Base-by-base conservation (phyloP, 2,888 invertebrate species). In the Watsonalla cultraria region DNA sequence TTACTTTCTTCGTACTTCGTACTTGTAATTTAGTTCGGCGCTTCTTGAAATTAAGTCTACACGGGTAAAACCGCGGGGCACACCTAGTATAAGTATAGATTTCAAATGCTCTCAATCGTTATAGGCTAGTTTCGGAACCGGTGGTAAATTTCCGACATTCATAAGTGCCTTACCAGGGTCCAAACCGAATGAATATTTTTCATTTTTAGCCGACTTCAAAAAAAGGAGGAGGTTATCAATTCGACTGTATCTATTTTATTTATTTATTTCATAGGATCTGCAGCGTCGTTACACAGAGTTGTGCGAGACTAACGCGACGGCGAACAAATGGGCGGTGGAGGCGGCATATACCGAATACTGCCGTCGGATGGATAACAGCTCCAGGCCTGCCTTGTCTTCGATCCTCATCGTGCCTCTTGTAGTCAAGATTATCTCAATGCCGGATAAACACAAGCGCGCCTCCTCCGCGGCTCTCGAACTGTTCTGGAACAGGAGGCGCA, bases 271-370 rank as follows among this genome's bases (percentile, higher is more conserved):
- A n/a, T 53, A 66, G 66, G 48, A 15, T 5, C 47, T 66, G 5
- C 53, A 37, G 13, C 9, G 24, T 24, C 62, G 68, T 9, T 56
- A 52, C 33, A 0, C 0, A 0, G 57, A 60, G 9, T 46, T 64
- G n/a, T 0, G 50, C 24, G 11, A 14, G 7, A 37, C 51, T 9
- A 67, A 67, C 56, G 8, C 51, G 9, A 62, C 53, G 15, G 62
- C 64, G 35, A 67, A 67, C 50, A 46, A 58, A 6, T 57, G 57
- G 5, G 59, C 69, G 6, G 54, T 66, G 45, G 51, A 64, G 7
- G 57, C 53, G n/a, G 69, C 66, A 0, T 57, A 59, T 33, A 33
- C 39, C 37, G 45, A 55, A 11, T 67, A 67, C 52, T 48, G 53
- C 5, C 54, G 54, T 24, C 57, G 50, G 33, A 67, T 67, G 67